Evolutionary conservation across 2,888 invertebrate species (phyloP).

Genomic region (Neocrepidodera transversa): DNA sequence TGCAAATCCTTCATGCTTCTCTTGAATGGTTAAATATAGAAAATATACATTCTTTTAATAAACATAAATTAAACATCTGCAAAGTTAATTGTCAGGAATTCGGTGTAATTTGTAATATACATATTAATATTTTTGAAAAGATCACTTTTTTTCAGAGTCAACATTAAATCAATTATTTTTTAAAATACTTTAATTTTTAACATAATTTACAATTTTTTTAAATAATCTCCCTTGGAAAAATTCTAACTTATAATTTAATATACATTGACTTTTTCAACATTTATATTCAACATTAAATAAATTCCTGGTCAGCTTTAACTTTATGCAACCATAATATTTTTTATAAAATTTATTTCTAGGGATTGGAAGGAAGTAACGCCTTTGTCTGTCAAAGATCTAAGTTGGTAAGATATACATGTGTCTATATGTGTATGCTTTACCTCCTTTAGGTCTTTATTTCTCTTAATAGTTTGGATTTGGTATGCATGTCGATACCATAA

Average conservation of each 20-base stretch:
- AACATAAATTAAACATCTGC: constrained; percentile 1
- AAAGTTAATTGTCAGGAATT: no score
- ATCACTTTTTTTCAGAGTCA: no score
- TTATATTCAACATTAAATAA: no score
- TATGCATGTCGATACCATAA: not conserved
- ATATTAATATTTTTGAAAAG: no score
- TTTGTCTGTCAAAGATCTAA: constrained; percentile 63
- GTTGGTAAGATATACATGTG: constrained; percentile 62
- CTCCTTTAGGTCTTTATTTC: constrained; percentile 41
- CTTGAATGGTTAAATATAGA: constrained; percentile 8
- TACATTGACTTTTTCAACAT: no score
- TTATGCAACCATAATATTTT: constrained; percentile 23
- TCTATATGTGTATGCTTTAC: constrained; percentile 54
- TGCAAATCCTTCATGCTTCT: not conserved
- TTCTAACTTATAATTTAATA: no score
- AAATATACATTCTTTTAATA: not conserved
- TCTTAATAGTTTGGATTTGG: not conserved
- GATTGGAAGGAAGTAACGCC: constrained; percentile 62
- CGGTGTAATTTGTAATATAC: no score
- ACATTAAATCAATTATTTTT: not conserved
- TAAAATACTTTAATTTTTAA: not conserved
- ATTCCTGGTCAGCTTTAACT: constrained; percentile 8
- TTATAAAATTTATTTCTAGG: constrained; percentile 58
- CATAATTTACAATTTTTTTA: no score
- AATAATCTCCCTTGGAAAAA: no score